Conservation (phyloP, 2,888 invertebrate species). For the Macaria liturata region DNA sequence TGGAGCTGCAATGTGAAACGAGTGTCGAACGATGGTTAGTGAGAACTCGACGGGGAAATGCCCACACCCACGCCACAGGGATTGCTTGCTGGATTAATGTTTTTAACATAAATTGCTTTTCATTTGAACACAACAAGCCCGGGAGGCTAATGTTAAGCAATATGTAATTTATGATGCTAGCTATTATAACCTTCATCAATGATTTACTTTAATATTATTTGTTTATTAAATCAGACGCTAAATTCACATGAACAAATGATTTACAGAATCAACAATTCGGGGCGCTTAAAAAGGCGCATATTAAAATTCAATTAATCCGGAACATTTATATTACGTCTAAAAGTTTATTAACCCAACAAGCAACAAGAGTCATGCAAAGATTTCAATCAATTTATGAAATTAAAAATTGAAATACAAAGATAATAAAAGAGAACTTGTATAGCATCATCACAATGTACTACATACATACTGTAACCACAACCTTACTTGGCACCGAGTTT, state of each 20-base stretch:
- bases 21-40: slow-evolving; percentile 40
- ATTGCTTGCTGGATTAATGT: slow-evolving; percentile 33
- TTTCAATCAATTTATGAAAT: slow-evolving; percentile 36
- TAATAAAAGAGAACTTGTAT: slow-evolving; percentile 72
- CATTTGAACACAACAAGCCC: too few relatives aligned
- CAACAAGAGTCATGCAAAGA: slow-evolving; percentile 62
- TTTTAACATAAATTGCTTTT: not conserved
- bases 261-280: too few relatives aligned
- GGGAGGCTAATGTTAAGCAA: too few relatives aligned
- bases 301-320: too few relatives aligned
- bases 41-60: slow-evolving; percentile 21
- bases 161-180: too few relatives aligned
- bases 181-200: too few relatives aligned
- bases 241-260: too few relatives aligned
- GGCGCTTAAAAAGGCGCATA: too few relatives aligned
- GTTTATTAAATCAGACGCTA: too few relatives aligned
- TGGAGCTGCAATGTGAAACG: slow-evolving; percentile 89
- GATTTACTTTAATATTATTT: too few relatives aligned
- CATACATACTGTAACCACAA: slow-evolving; percentile 69
- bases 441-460: slow-evolving; percentile 71
- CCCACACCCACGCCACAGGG: slow-evolving; percentile 55
- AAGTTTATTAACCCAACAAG: slow-evolving; percentile 51
- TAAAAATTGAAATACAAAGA: slow-evolving; percentile 43
- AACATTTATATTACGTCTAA: too few relatives aligned
- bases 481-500: slow-evolving; percentile 77